Evolutionary conservation across 2,888 invertebrate genomes (phyloP), one percentile per base, ranked within the genome.

Genomic region (Fragum sueziense): DNA sequence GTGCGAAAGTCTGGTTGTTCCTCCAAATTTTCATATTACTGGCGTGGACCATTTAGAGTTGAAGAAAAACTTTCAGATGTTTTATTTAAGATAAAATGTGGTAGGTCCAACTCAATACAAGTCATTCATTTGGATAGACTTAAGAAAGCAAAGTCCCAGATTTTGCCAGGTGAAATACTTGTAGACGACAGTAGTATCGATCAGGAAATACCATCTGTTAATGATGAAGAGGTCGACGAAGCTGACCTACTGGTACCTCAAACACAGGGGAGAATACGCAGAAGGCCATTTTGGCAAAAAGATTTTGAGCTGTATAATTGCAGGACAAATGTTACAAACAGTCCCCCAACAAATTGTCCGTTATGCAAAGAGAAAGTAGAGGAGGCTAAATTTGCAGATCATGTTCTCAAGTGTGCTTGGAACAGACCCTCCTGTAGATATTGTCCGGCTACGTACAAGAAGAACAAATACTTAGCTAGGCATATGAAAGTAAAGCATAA

Each of bases 31-130:
- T 74, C 70, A 3, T 74, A 70, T 11, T 80, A 69, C 37, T 75
- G 81, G 74, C 34, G 54, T 29, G 77, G 80, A 25, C 82, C 76
- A 3, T 85, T 61, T 54, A n/a, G 47, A n/a, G 37, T 80, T 27
- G 11, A 34, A 54, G 71, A 68, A 27, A 78, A 74, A 68, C 14
- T 74, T 6, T 74, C 78, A 22, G 80, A 80, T 33, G 73, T 82
- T 25, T 29, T 74, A n/a, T 82, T 78, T 34, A 71, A 76, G 51
- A 76, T 80, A 1, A 33, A 74, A 47, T 85, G 82, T 77, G 76
- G 76, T 22, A 52, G 51, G 2, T 62, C 76, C n/a, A 57, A 52
- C n/a, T 27, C 59, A 20, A 4, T 6, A 9, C 74, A 74, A 51
- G 47, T 74, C 14, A 69, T 74, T 29, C 69, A 74, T 69, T 20